Percentiles rank a stretch among this genome's conserved stretches.
Evolutionary conservation across 2,888 invertebrate genomes (phyloP).

Genomic region (Coecobrya sp.): DNA sequence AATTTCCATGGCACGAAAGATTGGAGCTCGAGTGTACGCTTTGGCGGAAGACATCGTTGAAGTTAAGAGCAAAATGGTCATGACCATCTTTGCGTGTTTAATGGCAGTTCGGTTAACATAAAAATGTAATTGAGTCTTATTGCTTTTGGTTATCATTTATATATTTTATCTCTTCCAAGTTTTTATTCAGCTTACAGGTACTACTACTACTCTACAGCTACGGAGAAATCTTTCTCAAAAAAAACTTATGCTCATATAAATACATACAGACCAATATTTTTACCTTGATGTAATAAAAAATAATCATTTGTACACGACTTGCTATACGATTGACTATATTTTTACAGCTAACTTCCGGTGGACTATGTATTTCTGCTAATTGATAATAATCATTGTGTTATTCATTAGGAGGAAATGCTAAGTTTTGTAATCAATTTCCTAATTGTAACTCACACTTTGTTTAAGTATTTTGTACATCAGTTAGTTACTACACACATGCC

Average conservation of each 20-base stretch:
- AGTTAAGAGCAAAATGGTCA: slow-evolving; percentile 99
- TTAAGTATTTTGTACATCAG: not conserved
- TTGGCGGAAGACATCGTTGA: slow-evolving; percentile 99
- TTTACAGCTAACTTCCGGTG: slow-evolving; percentile 38
- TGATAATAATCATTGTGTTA: slow-evolving; percentile 7
- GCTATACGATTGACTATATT: slow-evolving; percentile 40
- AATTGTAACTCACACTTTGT: slow-evolving; percentile 10
- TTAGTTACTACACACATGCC: not conserved
- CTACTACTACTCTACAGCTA: no score
- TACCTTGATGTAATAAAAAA: slow-evolving; percentile 32
- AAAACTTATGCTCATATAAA: not conserved
- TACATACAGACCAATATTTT: slow-evolving; percentile 28
- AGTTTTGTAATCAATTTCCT: slow-evolving; percentile 13
- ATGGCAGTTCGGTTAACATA: slow-evolving; percentile 91
- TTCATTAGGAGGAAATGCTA: not conserved
- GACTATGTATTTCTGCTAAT: slow-evolving; percentile 28
- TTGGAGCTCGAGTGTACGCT: slow-evolving; percentile 99
- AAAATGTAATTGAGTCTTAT: not conserved
- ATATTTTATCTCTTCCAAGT: slow-evolving; percentile 3
- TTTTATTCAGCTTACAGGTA: slow-evolving; percentile 17
- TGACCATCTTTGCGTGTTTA: slow-evolving; percentile 99
- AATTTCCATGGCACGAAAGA: slow-evolving; percentile 98
- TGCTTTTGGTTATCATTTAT: not conserved
- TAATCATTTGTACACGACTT: slow-evolving; percentile 47
- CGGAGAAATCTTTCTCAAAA: no score